Evolutionary conservation across 2,113 vertebrate species (phyloP), one percentile per base, ranked within the genome.

Genomic region (Microtus ochrogaster): DNA sequence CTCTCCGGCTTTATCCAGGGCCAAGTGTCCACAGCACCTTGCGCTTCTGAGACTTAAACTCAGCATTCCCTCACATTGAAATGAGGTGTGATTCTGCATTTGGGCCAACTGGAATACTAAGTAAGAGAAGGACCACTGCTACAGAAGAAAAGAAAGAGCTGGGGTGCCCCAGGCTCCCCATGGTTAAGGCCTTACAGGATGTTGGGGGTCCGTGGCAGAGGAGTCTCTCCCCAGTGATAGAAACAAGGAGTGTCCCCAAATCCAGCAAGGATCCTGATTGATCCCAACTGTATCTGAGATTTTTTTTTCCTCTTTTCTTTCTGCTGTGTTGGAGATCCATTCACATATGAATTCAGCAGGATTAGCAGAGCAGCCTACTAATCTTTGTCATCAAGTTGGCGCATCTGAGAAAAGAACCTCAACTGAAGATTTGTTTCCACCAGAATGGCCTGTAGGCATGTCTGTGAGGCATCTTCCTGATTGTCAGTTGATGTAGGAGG

Each of bases 291-390:
- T 41, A 85, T 49, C 44, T 13, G 36, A 65, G 58, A 33, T 52
- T 30, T 73, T 65, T 65, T 65, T 83, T 72, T 87, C 74, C 83
- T 73, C 89, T 66, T 84, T 93, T 28, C 79, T 84, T 52, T 74
- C 70, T 79, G 74, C 49, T 66, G n/a, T 4, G 33, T 44, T 74
- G 82, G 79, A 90, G 68, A 91, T 89, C 47, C 41, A 76, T 47
- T 24, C 22, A 7, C 41, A 28, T 47, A 28, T 30, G 41, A 39
- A 73, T 90, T 66, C 72, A 93, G 73, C 39, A 82, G 81, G 39
- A 95, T 74, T 91, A 87, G 92, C 89, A 82, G 73, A 72, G 61
- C n/a, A 47, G 81, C 81, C 82, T 47, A 1, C n/a, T 63, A 63
- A 41, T 30, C 81, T 41, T 63, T 58, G 22, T 19, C n/a, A 63